Conservation (phyloP, 2,888 invertebrate species). For the Drosophila formosana region DNA sequence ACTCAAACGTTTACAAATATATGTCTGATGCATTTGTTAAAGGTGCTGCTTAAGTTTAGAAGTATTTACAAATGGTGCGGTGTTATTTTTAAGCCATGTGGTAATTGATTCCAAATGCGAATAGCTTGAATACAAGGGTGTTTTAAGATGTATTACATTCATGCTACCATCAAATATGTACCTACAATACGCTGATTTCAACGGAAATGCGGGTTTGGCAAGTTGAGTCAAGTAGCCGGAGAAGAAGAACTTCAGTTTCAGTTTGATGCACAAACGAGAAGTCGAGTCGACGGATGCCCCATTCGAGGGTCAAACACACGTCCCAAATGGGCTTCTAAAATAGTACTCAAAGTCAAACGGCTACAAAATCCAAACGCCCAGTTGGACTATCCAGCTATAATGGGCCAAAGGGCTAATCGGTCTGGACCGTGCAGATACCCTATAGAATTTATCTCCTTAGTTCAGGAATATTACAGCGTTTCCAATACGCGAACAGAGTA, state of each 20-base stretch:
- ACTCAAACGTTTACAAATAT: too few species aligned
- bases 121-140: too few species aligned
- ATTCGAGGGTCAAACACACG: constrained; percentile 5
- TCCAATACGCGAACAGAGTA: constrained; percentile 17
- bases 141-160: background rate
- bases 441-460: background rate
- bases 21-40: too few species aligned
- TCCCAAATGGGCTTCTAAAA: background rate
- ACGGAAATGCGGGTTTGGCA: background rate
- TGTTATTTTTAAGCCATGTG: too few species aligned
- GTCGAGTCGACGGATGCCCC: background rate
- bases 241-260: background rate
- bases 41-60: too few species aligned
- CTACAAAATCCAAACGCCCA: constrained; percentile 19
- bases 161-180: background rate
- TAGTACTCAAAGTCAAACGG: constrained; percentile 31
- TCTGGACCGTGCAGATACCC: background rate
- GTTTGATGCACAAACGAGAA: too few species aligned
- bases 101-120: too few species aligned
- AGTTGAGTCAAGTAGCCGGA: background rate
- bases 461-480: background rate
- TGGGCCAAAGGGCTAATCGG: background rate
- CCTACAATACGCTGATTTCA: background rate
- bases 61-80: too few species aligned
- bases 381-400: background rate